These are phyloP conservation scores for Elaphurus davidianus DNA, from an alignment of 2,113 vertebrate genomes.

Conservation along the genomic window DNA sequence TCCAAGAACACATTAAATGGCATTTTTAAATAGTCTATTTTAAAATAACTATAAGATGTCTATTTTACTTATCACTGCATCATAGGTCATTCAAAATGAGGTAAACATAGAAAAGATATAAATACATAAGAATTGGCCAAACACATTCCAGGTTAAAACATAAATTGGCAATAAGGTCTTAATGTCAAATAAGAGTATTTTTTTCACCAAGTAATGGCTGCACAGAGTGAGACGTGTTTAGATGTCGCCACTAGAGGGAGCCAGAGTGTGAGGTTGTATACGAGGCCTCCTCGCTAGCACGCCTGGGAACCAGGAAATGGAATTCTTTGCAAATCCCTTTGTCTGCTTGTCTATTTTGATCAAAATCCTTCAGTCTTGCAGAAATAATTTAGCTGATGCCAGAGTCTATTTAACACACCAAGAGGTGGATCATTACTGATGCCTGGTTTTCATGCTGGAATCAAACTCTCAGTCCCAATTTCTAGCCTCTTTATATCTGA, in stretches of 20 bases:
- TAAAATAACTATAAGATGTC: neutral
- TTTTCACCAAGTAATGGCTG: neutral
- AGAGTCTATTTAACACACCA: conserved; percentile 55
- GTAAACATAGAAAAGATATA: neutral
- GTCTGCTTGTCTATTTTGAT: conserved; percentile 53
- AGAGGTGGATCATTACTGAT: conserved; percentile 28
- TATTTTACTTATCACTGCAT: neutral
- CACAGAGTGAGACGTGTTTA: neutral
- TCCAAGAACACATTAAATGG: neutral
- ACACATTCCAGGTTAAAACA: neutral
- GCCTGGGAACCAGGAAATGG: neutral
- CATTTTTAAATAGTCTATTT: neutral
- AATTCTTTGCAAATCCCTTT: conserved; percentile 52
- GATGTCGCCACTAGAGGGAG: conserved; percentile 43
- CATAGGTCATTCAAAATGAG: neutral
- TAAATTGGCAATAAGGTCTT: neutral
- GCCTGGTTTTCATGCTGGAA: neutral
- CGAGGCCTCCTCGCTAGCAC: rapidly evolving
- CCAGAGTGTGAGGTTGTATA: neutral
- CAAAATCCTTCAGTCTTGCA: conserved; percentile 51
- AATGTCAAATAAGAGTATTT: neutral
- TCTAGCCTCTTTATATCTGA: neutral
- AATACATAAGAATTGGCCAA: neutral
- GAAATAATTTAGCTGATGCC: conserved; percentile 65
- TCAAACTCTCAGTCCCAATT: conserved; percentile 27